Conservation (phyloP, 2,888 invertebrate species). For the Salpingus planirostris region DNA sequence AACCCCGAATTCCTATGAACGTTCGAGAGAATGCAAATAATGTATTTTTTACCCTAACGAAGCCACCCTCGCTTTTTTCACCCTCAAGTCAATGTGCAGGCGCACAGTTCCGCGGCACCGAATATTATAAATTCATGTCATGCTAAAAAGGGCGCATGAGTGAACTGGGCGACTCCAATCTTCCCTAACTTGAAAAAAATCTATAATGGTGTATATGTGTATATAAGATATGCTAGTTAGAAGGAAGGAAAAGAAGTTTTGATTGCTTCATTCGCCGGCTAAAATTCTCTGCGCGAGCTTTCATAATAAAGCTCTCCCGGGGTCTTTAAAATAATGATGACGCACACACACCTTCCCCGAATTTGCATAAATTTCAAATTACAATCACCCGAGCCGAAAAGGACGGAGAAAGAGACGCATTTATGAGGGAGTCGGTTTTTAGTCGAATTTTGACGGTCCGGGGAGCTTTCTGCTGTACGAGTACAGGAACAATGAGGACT, state of each 20-base stretch:
- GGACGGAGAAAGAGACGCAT: no score
- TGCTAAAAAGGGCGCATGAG: constrained; percentile 27
- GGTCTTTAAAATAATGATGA: no score
- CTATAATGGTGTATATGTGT: constrained; percentile 44
- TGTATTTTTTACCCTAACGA: constrained; percentile 44
- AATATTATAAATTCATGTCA: constrained; percentile 23
- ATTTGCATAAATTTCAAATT: no score
- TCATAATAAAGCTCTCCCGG: no score
- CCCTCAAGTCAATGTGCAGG: constrained; percentile 39
- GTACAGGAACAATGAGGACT: no score
- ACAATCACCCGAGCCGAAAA: no score
- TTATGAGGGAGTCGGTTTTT: no score
- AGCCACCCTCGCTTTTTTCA: constrained; percentile 43
- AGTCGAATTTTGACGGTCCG: no score
- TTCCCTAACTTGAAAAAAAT: constrained; percentile 43
- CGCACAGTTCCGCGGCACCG: constrained; percentile 25
- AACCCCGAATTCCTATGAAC: constrained; percentile 34
- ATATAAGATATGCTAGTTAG: constrained; percentile 44
- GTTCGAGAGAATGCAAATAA: constrained; percentile 42
- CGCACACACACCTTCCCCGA: no score
- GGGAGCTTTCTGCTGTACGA: no score
- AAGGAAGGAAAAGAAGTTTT: constrained; percentile 41
- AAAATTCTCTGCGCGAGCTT: neutral
- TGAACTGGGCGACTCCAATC: constrained; percentile 32
- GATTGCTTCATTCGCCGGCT: constrained; percentile 33